Evolutionary conservation across 2,113 vertebrate genomes (phyloP), one percentile per base, ranked within the genome.

Genomic region (Callospermophilus lateralis): DNA sequence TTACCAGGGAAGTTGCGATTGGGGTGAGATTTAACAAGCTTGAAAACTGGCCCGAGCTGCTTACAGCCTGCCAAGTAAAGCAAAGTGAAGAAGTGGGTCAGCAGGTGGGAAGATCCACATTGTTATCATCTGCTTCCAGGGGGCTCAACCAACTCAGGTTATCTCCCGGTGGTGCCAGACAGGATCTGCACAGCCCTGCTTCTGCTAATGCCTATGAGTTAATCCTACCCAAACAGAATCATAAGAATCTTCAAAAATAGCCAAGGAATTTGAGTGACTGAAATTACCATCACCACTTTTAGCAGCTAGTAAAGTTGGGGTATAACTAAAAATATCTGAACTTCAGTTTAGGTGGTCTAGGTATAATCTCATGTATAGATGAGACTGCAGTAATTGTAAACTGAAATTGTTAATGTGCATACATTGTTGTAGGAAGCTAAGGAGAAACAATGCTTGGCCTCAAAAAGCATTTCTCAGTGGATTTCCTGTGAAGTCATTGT

Each of bases 281-380:
- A 48, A 58, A 4, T 63, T 39, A 28, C 67, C 34, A 39, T 67
- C 34, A 39, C 8, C 3, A 9, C 7, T 30, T 30, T 3, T 5
- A 55, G 84, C 61, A 48, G 51, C 79, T 55, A 22, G 55, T 68
- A 72, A 58, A 51, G 13, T 61, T 10, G 39, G 42, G 24, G 15
- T 39, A 4, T 19, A 68, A 51, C 53, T 20, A 2, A 55, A 74
- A 51, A n/a, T 13, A 7, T 58, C n/a, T 8, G 53, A 51, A 20
- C 13, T 67, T 72, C 32, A 19, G 34, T 16, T 4, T 17, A 19
- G 55, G 42, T 4, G 26, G 16, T 22, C 6, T 34, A n/a, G 77
- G 7, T 67, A 3, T 28, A 30, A 16, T 16, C 34, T 53, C 13
- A 7, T 0, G 3, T 24, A 4, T 17, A 3, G 15, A 6, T 0